Base-by-base conservation (phyloP, 2,797 vertebrate species). In the Rousettus madagascariensis region DNA sequence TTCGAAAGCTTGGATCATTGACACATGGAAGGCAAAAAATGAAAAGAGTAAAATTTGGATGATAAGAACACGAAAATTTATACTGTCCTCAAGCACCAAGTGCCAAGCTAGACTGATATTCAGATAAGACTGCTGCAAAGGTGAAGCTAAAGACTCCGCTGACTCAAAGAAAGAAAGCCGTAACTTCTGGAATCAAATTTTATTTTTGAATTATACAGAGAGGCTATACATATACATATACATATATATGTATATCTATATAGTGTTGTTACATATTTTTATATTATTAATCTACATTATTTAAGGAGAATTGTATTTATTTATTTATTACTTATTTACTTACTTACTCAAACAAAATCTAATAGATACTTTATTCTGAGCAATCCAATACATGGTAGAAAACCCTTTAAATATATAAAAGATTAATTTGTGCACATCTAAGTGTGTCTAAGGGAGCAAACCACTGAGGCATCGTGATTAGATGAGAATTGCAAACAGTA, bases 391-490 rank as follows among this genome's bases (percentile, higher is more conserved):
- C 91, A 97, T 61, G 72, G 96, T 98, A 98, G 97, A 98, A 98
- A 98, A 98, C 68, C 66, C 92, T 97, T 97, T 96, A 92, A 68
- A 43, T 93, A 97, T 98, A 98, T 80, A 98, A 98, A 98, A 98
- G 96, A 96, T 94, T 97, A 94, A 95, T 97, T 82, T 98, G 94
- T 98, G 98, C 97, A 98, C 96, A 96, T 97, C 96, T 96, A 97
- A 0, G 57, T 93, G 85, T 82, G 97, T 78, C 68, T 98, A 93
- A 98, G 97, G 91, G 95, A 98, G 96, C 86, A 96, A 97, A 97
- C 97, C 94, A 98, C 63, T 8, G 86, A 94, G 93, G 96, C 97
- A 82, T 95, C 79, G 91, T 95, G 86, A 94, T 96, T 94, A 36
- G 53, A 91, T 8, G 61, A 53, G 86, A 77, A n/a, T 30, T 96